Evolutionary conservation across 2,113 vertebrate species (phyloP), one percentile per base, ranked within the genome.

Genomic region (Euleptes europaea): DNA sequence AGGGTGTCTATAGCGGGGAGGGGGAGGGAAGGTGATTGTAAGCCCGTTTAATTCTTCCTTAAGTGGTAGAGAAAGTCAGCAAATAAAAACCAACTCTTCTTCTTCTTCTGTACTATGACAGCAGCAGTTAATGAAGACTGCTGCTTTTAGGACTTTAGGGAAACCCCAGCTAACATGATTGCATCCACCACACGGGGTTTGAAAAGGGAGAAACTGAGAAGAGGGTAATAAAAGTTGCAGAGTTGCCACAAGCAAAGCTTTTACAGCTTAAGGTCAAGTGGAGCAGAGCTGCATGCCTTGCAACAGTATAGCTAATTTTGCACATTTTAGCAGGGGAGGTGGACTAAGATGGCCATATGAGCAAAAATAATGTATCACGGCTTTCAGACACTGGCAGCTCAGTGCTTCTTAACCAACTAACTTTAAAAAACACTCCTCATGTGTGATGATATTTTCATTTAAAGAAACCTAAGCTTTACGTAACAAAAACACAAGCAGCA

Each of bases 401-500:
- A 42, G n/a, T 28, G 78, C 80, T 5, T 47, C 13, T 76, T 40
- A 49, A 70, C 11, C 71, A 65, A 31, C 81, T 14, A 35, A 14
- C 51, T 63, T 85, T 57, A 54, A 85, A n/a, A 72, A 44, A 28
- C n/a, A n/a, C 28, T 54, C 21, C 14, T 70, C 47, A 3, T 31
- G 15, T 70, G 17, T 0, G 35, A 85, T 83, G 84, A 42, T 17
- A 91, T 80, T 75, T 35, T 28, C 49, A 83, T 83, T 1, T 87
- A 8, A 40, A 38, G 4, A 85, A 84, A 78, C 40, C 19, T 2
- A 63, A n/a, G 33, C 31, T 31, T 49, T 54, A 0, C 15, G 19
- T 42, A 3, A 38, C 84, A 42, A 26, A 82, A 21, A 73, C 42
- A 92, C 87, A 87, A 70, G 77, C 77, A 73, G 21, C 51, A 73